These are phyloP conservation scores for Portevinia maculata DNA, from an alignment of 2,888 invertebrate genomes.

Conservation along the genomic window DNA sequence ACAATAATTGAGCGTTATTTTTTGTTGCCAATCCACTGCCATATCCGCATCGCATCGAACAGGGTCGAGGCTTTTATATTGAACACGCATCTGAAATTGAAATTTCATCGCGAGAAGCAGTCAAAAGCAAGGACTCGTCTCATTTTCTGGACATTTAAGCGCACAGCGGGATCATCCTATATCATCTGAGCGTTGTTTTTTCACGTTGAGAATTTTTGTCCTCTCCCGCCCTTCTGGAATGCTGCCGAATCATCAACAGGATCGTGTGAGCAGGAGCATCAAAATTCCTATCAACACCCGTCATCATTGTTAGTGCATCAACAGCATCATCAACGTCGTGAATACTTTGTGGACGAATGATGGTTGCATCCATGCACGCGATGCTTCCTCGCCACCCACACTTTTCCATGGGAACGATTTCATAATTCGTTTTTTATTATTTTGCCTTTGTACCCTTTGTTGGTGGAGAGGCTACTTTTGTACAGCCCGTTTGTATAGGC, in stretches of 20 bases:
- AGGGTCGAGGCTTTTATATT: slow-evolving; percentile 55
- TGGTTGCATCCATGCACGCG: slow-evolving; percentile 45
- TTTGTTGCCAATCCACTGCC: slow-evolving; percentile 32
- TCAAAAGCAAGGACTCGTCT: slow-evolving; percentile 25
- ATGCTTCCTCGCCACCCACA: slow-evolving; percentile 24
- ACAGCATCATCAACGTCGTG: slow-evolving; percentile 54
- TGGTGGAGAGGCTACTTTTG: neutral
- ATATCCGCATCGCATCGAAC: slow-evolving; percentile 26
- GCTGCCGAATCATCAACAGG: slow-evolving; percentile 55
- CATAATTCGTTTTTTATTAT: slow-evolving; percentile 73
- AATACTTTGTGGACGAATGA: slow-evolving; percentile 27
- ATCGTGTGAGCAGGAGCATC: slow-evolving; percentile 69
- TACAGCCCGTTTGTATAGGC: neutral
- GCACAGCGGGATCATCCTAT: slow-evolving; percentile 40
- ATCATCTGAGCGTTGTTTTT: slow-evolving; percentile 5
- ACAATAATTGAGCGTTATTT: neutral
- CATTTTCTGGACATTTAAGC: slow-evolving; percentile 66
- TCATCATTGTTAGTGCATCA: slow-evolving; percentile 62
- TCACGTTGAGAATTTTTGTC: neutral
- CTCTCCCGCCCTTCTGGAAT: slow-evolving; percentile 1
- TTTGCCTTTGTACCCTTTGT: slow-evolving; percentile 52
- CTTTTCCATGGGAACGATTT: slow-evolving; percentile 31
- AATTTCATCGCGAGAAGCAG: slow-evolving; percentile 61
- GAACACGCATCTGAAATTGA: slow-evolving; percentile 64
- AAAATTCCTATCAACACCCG: slow-evolving; percentile 63